These are phyloP conservation scores for Kuschelorhynchus macadamiae DNA, from an alignment of 2,888 invertebrate species.

Conservation along the genomic window DNA sequence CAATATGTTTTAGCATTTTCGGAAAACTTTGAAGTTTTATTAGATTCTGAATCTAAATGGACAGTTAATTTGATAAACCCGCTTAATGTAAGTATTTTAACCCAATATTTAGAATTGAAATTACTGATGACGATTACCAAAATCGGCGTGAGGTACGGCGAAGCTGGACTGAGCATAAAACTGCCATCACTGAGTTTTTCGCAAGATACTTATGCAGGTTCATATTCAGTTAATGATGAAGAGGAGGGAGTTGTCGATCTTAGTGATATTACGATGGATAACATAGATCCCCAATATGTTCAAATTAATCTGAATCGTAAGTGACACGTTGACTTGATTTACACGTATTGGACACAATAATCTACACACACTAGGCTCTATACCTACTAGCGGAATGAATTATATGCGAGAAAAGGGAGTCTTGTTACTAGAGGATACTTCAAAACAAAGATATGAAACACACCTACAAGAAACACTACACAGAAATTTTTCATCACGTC, in stretches of 20 bases:
- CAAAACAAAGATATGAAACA: no score
- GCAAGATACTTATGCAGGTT: slow-evolving; percentile 40
- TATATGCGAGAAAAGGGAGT: no score
- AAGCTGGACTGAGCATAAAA: slow-evolving; percentile 27
- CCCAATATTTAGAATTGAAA: slow-evolving; percentile 23
- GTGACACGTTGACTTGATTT: neutral
- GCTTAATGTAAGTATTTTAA: slow-evolving; percentile 24
- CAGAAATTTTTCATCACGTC: no score
- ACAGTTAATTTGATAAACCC: neutral
- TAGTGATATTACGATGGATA: neutral
- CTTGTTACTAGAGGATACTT: no score
- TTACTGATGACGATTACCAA: slow-evolving; percentile 15
- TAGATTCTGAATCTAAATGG: slow-evolving; percentile 7
- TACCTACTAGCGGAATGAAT: no score
- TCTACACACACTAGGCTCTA: no score
- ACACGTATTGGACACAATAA: no score
- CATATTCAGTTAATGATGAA: slow-evolving; percentile 43
- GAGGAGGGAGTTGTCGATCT: neutral
- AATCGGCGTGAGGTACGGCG: slow-evolving; percentile 29
- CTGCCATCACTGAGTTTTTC: slow-evolving; percentile 36
- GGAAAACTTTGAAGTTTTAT: slow-evolving; percentile 13
- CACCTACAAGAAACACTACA: no score
- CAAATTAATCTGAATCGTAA: slow-evolving; percentile 27
- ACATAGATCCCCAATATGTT: slow-evolving; percentile 14
- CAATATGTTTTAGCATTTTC: slow-evolving; percentile 25